A percentile compares a stretch with the other conserved stretches of the same genome.
Evolutionary conservation across 2,113 vertebrate genomes (phyloP).

Genomic region (Struthidea cinerea): DNA sequence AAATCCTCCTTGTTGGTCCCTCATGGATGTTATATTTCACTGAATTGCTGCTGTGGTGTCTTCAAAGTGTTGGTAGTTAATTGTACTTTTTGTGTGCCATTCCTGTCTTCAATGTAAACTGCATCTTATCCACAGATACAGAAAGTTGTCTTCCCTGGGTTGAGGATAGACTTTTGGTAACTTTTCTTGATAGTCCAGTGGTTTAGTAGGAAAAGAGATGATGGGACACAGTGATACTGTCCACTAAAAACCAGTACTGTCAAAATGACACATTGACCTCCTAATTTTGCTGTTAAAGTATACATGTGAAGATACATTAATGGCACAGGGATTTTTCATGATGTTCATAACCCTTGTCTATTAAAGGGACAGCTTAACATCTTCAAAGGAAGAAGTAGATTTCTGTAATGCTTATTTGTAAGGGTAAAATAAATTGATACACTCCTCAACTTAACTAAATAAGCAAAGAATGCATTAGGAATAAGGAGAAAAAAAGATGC

Average conservation of each 20-base stretch:
- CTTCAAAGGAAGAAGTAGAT: neutral
- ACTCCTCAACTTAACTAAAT: neutral
- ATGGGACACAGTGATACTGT: neutral
- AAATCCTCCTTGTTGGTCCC: neutral
- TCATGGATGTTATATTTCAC: neutral
- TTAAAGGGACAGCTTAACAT: neutral
- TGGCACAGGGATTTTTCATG: neutral
- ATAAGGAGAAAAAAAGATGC: neutral
- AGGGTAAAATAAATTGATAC: neutral
- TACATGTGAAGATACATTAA: neutral
- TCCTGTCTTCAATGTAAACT: neutral
- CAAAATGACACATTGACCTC: neutral
- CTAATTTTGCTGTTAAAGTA: neutral
- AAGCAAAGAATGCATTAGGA: neutral
- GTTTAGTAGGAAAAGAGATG: neutral
- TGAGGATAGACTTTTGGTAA: neutral
- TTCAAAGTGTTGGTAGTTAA: neutral
- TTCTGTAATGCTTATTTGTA: neutral
- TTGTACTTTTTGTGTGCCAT: neutral
- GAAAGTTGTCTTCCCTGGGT: neutral
- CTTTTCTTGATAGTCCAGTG: neutral
- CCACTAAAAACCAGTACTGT: neutral
- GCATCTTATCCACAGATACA: neutral
- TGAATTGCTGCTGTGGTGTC: neutral
- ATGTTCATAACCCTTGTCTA: neutral